Base-by-base conservation (phyloP, 1,140 invertebrate genomes). In the Druon quercuslanigerum region DNA sequence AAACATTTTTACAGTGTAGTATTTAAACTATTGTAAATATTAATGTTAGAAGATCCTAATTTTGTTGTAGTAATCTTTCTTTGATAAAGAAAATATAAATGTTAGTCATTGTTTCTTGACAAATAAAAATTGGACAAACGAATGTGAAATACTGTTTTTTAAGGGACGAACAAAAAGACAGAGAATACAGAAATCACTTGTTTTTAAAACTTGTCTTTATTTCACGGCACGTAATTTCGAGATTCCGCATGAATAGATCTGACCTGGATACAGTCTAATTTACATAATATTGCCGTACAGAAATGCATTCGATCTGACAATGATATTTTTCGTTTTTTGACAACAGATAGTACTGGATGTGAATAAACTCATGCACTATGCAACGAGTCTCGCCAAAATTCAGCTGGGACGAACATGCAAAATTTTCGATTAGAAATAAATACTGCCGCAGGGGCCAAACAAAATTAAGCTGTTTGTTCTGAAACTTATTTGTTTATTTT, bases 261-360 rank as follows among this genome's bases (percentile, higher is more conserved):
- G 16, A 17, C 52, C 52, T 19, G 52, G 40, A 66, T 66, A n/a
- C 60, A 33, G 20, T 4, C 14, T 66, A 66, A 40, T 66, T 66
- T 66, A 66, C 60, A 66, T 66, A 66, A 66, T 33, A 66, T 66
- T 66, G 20, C 25, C 1, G 60, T 66, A 46, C 7, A 66, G 25
- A 60, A 60, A 60, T 60, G 60, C 60, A 66, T 66, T 66, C 60
- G 60, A 66, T 66, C 33, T 66, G 60, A 66, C 33, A 66, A 66
- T 66, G 25, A 40, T 66, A 25, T 66, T 66, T 25, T 40, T 66
- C 25, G 14, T 66, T 66, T 66, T 66, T 66, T 66, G 25, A 66
- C 40, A 66, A 66, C 60, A 66, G 57, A 66, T 33, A 16, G 57
- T 66, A 9, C 4, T 66, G 14, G 60, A n/a, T 40, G 60, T 2